Base-by-base conservation (phyloP, 2,888 invertebrate species). In the Cosmia trapezina region DNA sequence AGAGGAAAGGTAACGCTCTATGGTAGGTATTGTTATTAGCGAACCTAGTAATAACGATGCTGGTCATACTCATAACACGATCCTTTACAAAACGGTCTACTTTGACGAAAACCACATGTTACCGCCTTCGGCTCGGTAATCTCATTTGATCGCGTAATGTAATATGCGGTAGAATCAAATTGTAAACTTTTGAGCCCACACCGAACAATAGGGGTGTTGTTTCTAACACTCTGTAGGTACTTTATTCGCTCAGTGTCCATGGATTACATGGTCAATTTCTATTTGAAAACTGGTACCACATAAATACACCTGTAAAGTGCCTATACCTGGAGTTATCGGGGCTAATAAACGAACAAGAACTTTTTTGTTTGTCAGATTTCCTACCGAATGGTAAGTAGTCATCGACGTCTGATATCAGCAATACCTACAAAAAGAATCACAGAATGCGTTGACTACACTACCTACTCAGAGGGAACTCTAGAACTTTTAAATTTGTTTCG, bases 71-170 rank as follows among this genome's bases (percentile, higher is more conserved):
- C 9, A 47, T 33, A 51, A 62, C 62, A 76, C n/a, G 47, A 59
- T 63, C 60, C 33, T 41, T 28, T 11, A 49, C 59, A 59, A 76
- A 69, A 33, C 53, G 57, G 41, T 22, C 2, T 53, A 53, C 56
- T 70, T 70, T 53, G 51, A 11, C 47, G 43, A 60, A 70, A 64
- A 64, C 63, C 78, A 77, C 63, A 77, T 77, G 59, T 70, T 56
- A 56, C 76, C 61, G 17, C 56, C 69, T 69, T 76, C 43, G 33
- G 60, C 41, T 70, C 77, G 47, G 63, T 76, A 64, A 76, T 77
- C 77, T 77, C 43, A 60, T 77, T 64, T 70, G 78, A 76, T 77
- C 54, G 63, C 54, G 63, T 64, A 70, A 77, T 77, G 63, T 76
- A 64, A 63, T 77, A 64, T 77, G 60, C 70, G 77, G 78, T 76